These are phyloP conservation scores for Gymnocypris eckloni DNA, from an alignment of 2,797 vertebrate species.

Conservation along the genomic window DNA sequence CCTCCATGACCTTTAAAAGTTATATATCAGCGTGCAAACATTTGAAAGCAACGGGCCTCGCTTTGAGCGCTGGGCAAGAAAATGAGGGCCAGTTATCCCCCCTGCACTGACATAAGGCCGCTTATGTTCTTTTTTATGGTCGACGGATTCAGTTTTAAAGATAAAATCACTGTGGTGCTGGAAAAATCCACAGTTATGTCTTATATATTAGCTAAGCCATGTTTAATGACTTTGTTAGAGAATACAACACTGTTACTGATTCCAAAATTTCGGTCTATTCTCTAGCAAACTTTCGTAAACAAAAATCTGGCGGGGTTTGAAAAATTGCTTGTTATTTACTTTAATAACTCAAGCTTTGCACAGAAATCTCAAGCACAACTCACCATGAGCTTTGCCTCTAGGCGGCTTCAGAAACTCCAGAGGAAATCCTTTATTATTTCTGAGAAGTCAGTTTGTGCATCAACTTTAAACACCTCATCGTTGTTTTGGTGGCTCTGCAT, in stretches of 20 bases:
- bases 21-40: neutral
- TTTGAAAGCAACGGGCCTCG: neutral
- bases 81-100: slow-evolving; percentile 1
- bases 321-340: slow-evolving; percentile 29
- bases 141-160: slow-evolving; percentile 19
- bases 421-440: slow-evolving; percentile 28
- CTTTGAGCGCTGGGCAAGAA: slow-evolving; percentile 3
- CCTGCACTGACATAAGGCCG: neutral
- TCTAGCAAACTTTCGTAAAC: slow-evolving; percentile 11
- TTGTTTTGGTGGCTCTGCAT: slow-evolving; percentile 25
- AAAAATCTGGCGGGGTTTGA: slow-evolving; percentile 7
- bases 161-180: slow-evolving; percentile 27
- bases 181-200: neutral
- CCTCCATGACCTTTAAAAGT: slow-evolving; percentile 47
- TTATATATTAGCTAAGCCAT: slow-evolving; percentile 13
- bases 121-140: slow-evolving; percentile 21
- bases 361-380: slow-evolving; percentile 31
- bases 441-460: slow-evolving; percentile 34
- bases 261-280: neutral
- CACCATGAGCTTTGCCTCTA: slow-evolving; percentile 23
- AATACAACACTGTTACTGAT: neutral
- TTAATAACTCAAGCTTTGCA: slow-evolving; percentile 23
- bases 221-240: neutral
- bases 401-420: slow-evolving; percentile 26
- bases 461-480: slow-evolving; percentile 18